phyloP scores from a whole-genome alignment of 2,888 invertebrate species.

The Drosophila rellima region DNA sequence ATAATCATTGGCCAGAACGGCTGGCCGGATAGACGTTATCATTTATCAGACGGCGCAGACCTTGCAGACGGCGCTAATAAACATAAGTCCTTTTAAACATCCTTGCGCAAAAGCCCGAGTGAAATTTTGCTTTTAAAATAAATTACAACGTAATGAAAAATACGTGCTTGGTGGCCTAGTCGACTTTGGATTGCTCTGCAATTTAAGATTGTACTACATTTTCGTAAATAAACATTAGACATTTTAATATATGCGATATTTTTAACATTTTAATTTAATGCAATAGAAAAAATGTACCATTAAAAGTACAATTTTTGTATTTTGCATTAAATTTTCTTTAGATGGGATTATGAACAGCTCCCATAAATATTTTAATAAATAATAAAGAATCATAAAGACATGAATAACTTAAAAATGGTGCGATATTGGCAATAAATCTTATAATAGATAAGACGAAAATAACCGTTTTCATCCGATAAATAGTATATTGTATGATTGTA shows the following conservation, averaged over 20 bases:
- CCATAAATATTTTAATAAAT: too few relatives aligned
- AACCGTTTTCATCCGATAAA: too few relatives aligned
- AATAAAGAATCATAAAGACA: too few relatives aligned
- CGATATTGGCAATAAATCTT: too few relatives aligned
- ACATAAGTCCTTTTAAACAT: slow-evolving; percentile 29
- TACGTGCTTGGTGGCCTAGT: neutral
- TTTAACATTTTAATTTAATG: neutral
- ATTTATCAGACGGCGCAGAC: slow-evolving; percentile 34
- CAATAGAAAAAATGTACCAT: too few relatives aligned
- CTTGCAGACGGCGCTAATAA: slow-evolving; percentile 36
- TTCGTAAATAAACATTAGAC: neutral
- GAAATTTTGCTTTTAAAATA: slow-evolving; percentile 14
- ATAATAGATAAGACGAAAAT: too few relatives aligned
- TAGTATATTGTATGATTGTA: too few relatives aligned
- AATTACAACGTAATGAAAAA: slow-evolving; percentile 22
- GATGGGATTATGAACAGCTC: neutral
- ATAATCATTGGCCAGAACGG: slow-evolving; percentile 31
- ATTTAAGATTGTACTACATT: neutral
- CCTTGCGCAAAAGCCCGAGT: neutral
- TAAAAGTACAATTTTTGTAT: too few relatives aligned
- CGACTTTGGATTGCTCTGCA: slow-evolving; percentile 6
- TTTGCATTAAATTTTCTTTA: too few relatives aligned
- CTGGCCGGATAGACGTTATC: slow-evolving; percentile 27
- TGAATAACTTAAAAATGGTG: too few relatives aligned
- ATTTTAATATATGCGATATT: too few relatives aligned